Base-by-base conservation (phyloP, 2,888 invertebrate species). In the Lysandra bellargus region DNA sequence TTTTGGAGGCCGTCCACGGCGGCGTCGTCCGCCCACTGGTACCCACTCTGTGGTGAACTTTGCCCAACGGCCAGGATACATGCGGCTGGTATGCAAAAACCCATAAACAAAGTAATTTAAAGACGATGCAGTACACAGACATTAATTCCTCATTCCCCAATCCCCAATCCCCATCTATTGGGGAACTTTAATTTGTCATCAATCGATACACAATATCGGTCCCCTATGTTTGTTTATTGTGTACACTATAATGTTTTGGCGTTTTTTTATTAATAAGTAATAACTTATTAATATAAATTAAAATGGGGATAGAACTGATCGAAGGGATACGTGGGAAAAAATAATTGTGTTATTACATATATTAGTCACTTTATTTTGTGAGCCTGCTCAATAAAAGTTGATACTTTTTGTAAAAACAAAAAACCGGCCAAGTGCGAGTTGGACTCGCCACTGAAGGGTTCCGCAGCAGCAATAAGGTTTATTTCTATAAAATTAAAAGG, bases 161-260 rank as follows among this genome's bases (percentile, higher is more conserved):
- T 30, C 33, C 69, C 69, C 23, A 9, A 49, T 33, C 69, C 69
- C 69, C 23, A 23, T 49, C 30, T 75, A 75, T 75, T 49, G 30
- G 75, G n/a, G 9, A 49, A 30, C n/a, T 44, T 44, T 75, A 49
- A 75, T 75, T 23, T 44, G 74, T 75, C 44, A 74, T 74, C 75
- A 75, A 75, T 75, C 75, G 75, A 75, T 30, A 23, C 4, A 44
- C 74, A 44, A 74, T 33, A 69, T 69, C 14, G 6, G 23, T 44
- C 75, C 75, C 75, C 75, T 17, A 40, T 74, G 74, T 74, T 75
- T 75, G 23, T n/a, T 44, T n/a, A 74, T 30, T 76, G 76, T 76
- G 57, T 33, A 76, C 53, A 33, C 53, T 44, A n/a, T 74, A 44
- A 44, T 74, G 23, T 74, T 40, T 17, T 44, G n/a, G 17, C 4